A percentile compares a stretch with the other conserved stretches of the same genome.
Evolutionary conservation across 53 echinoderm and acorn worm species (phyloP).

Genomic region (Echinarachnius parma): DNA sequence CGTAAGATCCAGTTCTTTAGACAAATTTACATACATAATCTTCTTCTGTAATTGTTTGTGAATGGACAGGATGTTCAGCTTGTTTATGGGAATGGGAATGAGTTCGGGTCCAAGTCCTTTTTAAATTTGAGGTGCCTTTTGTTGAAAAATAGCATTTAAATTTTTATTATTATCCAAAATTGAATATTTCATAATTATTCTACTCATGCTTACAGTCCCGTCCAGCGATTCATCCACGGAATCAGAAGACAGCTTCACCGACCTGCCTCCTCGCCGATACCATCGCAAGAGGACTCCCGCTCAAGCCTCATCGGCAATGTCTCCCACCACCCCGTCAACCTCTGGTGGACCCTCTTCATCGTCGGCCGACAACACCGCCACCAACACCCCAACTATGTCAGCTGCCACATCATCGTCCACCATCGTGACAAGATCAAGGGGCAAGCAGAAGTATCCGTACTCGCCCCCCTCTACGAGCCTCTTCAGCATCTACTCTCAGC

Average conservation of each 20-base stretch:
- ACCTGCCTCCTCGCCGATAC: slow-evolving; percentile 46
- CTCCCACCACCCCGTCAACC: not conserved
- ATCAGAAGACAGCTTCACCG: slow-evolving; percentile 58
- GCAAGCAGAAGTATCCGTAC: slow-evolving; percentile 45
- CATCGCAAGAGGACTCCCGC: slow-evolving; percentile 31
- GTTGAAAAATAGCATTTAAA: too few species aligned
- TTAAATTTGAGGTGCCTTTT: too few species aligned
- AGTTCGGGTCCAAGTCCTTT: too few species aligned
- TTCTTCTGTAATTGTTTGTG: too few species aligned
- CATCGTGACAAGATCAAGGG: not conserved
- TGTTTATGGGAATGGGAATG: not conserved
- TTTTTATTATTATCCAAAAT: too few species aligned
- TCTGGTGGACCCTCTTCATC: not conserved
- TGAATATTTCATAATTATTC: too few species aligned
- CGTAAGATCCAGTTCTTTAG: too few species aligned
- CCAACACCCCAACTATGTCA: not conserved
- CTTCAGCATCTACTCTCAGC: slow-evolving; percentile 70
- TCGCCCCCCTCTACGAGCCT: slow-evolving; percentile 67
- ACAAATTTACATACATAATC: too few species aligned
- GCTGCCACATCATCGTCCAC: not conserved
- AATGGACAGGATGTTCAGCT: not conserved
- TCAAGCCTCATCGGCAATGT: not conserved
- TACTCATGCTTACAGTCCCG: slow-evolving; percentile 18
- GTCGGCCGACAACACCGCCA: not conserved
- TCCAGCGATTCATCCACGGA: slow-evolving; percentile 36